Base-by-base conservation (phyloP, 2,113 vertebrate genomes). In the Dipodomys stephensi region DNA sequence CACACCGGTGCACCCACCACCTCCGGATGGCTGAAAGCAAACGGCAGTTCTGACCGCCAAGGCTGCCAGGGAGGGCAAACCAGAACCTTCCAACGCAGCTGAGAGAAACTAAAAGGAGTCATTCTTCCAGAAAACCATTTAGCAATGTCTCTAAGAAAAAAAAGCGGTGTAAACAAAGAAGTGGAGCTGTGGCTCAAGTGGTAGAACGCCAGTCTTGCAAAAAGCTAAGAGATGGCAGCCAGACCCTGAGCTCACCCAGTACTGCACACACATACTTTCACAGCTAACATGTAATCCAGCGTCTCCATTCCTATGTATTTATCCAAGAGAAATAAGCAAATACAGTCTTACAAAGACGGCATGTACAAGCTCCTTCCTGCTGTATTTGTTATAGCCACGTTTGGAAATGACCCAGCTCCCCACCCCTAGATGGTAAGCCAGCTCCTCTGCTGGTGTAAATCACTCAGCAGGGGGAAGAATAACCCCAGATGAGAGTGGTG, bases 401-500 rank as follows among this genome's bases (percentile, higher is more conserved):
- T 20, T 39, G 62, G 16, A 60, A 60, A 18, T 15, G 13, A 68
- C 71, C 16, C 80, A 77, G 28, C 23, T 60, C 7, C 13, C 72
- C 60, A 44, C 28, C n/a, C 0, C 4, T 1, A 11, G 49, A 71
- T 30, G 10, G 44, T 12, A 19, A 9, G 19, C n/a, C 1, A 6
- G 18, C 1, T 16, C 25, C 0, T 12, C 53, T 46, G 4, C 5
- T 0, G 3, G 3, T 15, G 1, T 39, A 6, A n/a, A 5, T 6
- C 0, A 0, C 19, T 18, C 12, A 4, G 9, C 0, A 23, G 2
- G 20, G 18, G 27, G 39, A 39, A 19, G 7, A 5, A 2, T 8
- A 1, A 1, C 23, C 1, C 5, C 0, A 0, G 5, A 6, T 13
- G 6, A 13, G 8, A 10, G 18, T 46, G 35, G 53, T 57, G 6